Evolutionary conservation across 1,140 invertebrate genomes (phyloP).

Genomic region (Vanessa atalanta): DNA sequence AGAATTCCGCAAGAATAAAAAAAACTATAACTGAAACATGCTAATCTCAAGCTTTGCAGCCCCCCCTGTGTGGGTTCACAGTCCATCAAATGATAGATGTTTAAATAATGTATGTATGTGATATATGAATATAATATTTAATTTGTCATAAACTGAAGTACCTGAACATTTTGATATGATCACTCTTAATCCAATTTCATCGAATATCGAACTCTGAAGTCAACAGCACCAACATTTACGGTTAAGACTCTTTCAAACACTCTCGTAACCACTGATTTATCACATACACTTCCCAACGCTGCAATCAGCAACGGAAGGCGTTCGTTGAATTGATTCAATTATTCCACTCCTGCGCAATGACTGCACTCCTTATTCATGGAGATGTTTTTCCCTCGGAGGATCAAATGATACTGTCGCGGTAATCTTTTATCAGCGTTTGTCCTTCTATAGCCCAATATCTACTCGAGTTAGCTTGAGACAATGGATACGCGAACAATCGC

Average conservation of each 20-base stretch:
- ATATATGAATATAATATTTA: background rate
- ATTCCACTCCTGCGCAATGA: conserved; percentile 45
- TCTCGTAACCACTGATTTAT: conserved; percentile 19
- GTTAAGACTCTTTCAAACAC: conserved; percentile 1
- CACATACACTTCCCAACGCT: conserved; percentile 44
- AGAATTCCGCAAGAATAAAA: no score
- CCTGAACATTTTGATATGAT: conserved; percentile 47
- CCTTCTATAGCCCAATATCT: conserved; percentile 55
- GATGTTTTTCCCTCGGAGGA: conserved; percentile 60
- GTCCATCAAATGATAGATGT: no score
- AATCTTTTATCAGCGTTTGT: conserved; percentile 73
- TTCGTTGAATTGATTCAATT: conserved; percentile 76
- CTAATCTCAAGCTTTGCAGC: no score
- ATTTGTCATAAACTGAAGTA: conserved; percentile 17
- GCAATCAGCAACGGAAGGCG: conserved; percentile 65
- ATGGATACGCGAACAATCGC: conserved; percentile 50
- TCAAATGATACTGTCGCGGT: conserved; percentile 67
- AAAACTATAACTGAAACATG: no score
- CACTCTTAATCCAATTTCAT: conserved; percentile 34
- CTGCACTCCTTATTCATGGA: conserved; percentile 41
- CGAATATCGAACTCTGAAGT: conserved; percentile 42
- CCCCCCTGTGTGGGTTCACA: no score
- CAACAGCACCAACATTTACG: conserved; percentile 41
- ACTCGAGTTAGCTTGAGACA: conserved; percentile 46
- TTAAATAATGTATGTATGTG: no score